Evolutionary conservation across 2,113 vertebrate genomes (phyloP).

Genomic region (Halichoerus grypus): DNA sequence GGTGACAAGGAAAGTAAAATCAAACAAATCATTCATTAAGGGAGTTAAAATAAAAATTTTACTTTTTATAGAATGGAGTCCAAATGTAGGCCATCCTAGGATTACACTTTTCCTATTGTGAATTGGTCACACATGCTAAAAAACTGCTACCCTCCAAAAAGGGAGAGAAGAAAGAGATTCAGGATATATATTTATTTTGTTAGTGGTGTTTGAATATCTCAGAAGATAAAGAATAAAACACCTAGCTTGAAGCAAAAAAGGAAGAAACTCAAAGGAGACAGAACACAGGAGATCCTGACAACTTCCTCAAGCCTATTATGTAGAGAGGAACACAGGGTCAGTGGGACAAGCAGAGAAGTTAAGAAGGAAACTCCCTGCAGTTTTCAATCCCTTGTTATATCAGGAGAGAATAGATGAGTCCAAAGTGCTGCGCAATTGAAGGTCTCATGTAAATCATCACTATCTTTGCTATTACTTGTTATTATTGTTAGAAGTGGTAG

Average conservation of each 20-base stretch:
- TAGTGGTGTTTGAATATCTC: neutral
- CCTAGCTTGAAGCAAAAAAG: neutral
- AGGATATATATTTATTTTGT: neutral
- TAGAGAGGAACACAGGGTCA: neutral
- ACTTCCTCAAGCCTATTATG: neutral
- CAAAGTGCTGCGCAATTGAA: neutral
- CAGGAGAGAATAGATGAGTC: neutral
- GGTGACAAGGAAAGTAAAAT: neutral
- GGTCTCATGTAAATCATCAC: neutral
- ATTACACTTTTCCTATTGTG: neutral
- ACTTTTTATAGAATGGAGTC: neutral
- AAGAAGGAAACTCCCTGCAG: neutral
- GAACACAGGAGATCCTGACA: neutral
- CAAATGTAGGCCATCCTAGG: neutral
- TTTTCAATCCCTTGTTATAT: neutral
- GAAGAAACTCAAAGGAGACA: neutral
- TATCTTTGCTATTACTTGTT: neutral
- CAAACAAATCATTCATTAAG: neutral
- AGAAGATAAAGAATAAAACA: neutral
- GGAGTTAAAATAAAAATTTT: neutral
- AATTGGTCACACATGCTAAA: neutral
- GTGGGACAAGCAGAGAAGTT: neutral
- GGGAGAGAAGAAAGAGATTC: neutral
- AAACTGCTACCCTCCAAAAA: neutral
- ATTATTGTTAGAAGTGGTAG: neutral